Evolutionary conservation across 2,888 invertebrate species (phyloP), one percentile per base, ranked within the genome.

Genomic region (Drosophila austrosaltans): DNA sequence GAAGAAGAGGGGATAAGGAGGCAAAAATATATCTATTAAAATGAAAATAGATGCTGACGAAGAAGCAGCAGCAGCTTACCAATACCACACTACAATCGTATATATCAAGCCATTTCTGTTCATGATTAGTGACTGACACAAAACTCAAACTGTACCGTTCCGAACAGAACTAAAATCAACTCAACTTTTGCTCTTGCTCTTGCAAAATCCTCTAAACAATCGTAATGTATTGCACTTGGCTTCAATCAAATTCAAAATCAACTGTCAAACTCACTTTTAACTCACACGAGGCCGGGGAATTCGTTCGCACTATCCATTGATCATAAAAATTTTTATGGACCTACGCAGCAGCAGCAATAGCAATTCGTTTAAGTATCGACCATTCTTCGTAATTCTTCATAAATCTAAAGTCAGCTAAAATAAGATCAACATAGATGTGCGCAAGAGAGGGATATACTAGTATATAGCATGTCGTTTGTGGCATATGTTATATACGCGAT

Each of bases 311-410:
- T 91, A 90, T 90, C 86, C 90, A 90, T 90, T 82, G 90, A 81
- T 91, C 91, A 91, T 91, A 91, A 91, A 91, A 91, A 91, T 78
- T 91, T 91, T 91, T 91, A 91, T 91, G 90, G 88, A 82, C 87
- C 74, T 72, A 72, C 73, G 62, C 76, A 69, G 68, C 76, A 78
- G 70, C 73, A 87, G 78, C 72, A 81, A 72, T 73, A 69, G 75
- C 82, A 82, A 87, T 87, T 84, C 83, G 53, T 87, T 84, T 85
- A 84, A 84, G 83, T 84, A 86, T 88, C 83, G 22, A 48, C 48
- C 48, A 48, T 87, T 85, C 75, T 77, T 82, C 86, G 88, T 82
- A 85, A 84, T 84, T 84, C 78, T 80, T 78, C 81, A 72, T 76
- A 81, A 87, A 86, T 88, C 81, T 77, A 75, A 84, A 85, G 87